A percentile compares a stretch with the other conserved stretches of the same genome.
These are phyloP conservation scores for Panzeria rudis DNA, from an alignment of 2,888 invertebrate genomes.

Conservation along the genomic window DNA sequence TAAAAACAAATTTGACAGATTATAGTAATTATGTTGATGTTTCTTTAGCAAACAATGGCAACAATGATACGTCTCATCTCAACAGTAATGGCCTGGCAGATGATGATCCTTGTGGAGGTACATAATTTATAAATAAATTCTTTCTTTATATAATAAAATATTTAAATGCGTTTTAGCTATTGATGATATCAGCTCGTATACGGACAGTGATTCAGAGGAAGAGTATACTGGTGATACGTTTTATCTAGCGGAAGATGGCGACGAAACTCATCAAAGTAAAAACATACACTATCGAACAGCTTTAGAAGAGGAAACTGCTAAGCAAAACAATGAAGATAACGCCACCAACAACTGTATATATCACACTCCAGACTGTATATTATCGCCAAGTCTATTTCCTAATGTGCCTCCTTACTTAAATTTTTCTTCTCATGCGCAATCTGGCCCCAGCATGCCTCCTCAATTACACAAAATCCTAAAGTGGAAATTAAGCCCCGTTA, in stretches of 20 bases:
- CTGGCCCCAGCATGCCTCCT: conserved; percentile 87
- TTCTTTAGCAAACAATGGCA: conserved; percentile 73
- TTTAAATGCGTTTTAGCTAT: conserved; percentile 75
- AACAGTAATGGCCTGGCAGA: conserved; percentile 72
- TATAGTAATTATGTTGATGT: conserved; percentile 76
- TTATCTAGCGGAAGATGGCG: conserved; percentile 77
- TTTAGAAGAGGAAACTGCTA: conserved; percentile 51
- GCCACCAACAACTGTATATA: conserved; percentile 74
- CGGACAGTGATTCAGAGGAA: conserved; percentile 81
- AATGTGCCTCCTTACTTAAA: conserved; percentile 91
- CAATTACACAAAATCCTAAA: conserved; percentile 92
- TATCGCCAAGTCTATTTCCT: conserved; percentile 87
- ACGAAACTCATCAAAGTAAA: conserved; percentile 78
- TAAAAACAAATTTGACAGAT: conserved; percentile 68
- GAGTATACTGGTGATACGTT: conserved; percentile 81
- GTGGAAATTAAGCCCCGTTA: conserved; percentile 97
- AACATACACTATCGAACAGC: conserved; percentile 76
- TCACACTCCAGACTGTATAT: conserved; percentile 79
- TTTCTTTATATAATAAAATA: neutral
- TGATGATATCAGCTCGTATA: conserved; percentile 80
- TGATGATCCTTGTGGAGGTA: conserved; percentile 80
- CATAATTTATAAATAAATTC: neutral
- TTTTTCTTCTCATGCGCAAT: conserved; percentile 88
- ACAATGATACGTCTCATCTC: conserved; percentile 46
- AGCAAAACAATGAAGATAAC: conserved; percentile 74